Evolutionary conservation across 2,797 vertebrate genomes (phyloP).

Genomic region (Labeo calbasu): DNA sequence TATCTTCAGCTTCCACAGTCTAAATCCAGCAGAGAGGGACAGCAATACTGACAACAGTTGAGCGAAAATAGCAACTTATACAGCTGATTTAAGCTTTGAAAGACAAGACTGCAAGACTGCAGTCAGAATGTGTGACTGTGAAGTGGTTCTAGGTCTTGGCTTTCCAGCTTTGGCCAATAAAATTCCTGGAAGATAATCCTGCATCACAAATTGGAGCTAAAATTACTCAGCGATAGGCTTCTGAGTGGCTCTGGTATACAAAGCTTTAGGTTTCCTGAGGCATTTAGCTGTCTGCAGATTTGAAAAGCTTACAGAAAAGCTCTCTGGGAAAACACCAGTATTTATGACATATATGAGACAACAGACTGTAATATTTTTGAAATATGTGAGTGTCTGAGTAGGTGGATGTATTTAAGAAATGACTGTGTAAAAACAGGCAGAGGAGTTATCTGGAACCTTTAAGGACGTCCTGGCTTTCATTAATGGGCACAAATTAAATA

Average conservation of each 20-base stretch:
- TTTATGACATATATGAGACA: slow-evolving; percentile 29
- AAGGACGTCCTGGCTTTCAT: neutral
- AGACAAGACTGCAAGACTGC: slow-evolving; percentile 3
- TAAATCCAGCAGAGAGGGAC: slow-evolving; percentile 13
- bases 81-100: slow-evolving; percentile 28
- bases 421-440: slow-evolving; percentile 17
- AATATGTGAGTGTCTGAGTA: neutral
- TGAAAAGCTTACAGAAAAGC: slow-evolving; percentile 16
- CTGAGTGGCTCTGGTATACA: slow-evolving; percentile 39
- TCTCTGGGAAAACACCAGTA: slow-evolving; percentile 27
- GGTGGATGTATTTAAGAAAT: neutral
- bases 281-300: slow-evolving; percentile 36
- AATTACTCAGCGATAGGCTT: slow-evolving; percentile 36
- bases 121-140: slow-evolving; percentile 1
- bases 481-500: slow-evolving; percentile 16
- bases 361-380: slow-evolving; percentile 1
- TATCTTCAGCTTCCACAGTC: neutral
- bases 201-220: slow-evolving; percentile 53
- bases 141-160: slow-evolving; percentile 32
- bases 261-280: slow-evolving; percentile 45
- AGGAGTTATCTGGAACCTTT: neutral
- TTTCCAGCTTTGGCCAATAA: slow-evolving; percentile 6
- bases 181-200: slow-evolving; percentile 35
- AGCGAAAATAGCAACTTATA: slow-evolving; percentile 13
- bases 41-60: slow-evolving; percentile 19